phyloP scores from a whole-genome alignment of 2,113 vertebrate genomes.

The Tenebrosternarchus preto region DNA sequence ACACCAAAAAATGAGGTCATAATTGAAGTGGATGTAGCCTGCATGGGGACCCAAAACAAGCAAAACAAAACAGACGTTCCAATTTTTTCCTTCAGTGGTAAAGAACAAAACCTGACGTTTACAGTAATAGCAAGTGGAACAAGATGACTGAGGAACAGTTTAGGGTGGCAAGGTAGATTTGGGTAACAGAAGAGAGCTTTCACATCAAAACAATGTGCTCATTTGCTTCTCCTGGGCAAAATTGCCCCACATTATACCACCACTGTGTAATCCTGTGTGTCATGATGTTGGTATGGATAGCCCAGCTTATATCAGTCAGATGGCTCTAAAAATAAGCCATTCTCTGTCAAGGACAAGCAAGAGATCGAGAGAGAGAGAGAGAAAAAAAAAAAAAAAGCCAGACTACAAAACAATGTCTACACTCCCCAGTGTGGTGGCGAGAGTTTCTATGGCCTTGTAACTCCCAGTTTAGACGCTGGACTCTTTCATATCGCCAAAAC shows the following conservation, averaged over 20 bases:
- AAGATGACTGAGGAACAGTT: conserved; percentile 69
- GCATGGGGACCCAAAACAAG: conserved; percentile 60
- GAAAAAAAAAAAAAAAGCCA: conserved; percentile 57
- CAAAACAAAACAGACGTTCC: conserved; percentile 63
- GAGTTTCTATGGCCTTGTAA: conserved; percentile 71
- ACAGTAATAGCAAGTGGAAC: conserved; percentile 75
- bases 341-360: conserved; percentile 51
- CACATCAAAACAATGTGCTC: conserved; percentile 68
- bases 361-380: too few relatives aligned
- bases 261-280: neutral
- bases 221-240: conserved; percentile 17
- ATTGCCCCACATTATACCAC: conserved; percentile 44
- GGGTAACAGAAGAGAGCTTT: conserved; percentile 66
- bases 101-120: conserved; percentile 84
- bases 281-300: conserved; percentile 58
- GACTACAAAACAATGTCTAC: conserved; percentile 21
- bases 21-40: conserved; percentile 76
- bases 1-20: conserved; percentile 72
- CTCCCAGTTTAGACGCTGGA: conserved; percentile 65
- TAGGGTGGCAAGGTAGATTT: conserved; percentile 72
- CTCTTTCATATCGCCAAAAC: conserved; percentile 64
- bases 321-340: conserved; percentile 42
- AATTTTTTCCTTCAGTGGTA: conserved; percentile 75
- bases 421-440: conserved; percentile 65
- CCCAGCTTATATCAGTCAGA: conserved; percentile 45